Evolutionary conservation across 2,888 invertebrate species (phyloP).

Genomic region (Sphaerophoria taeniata): DNA sequence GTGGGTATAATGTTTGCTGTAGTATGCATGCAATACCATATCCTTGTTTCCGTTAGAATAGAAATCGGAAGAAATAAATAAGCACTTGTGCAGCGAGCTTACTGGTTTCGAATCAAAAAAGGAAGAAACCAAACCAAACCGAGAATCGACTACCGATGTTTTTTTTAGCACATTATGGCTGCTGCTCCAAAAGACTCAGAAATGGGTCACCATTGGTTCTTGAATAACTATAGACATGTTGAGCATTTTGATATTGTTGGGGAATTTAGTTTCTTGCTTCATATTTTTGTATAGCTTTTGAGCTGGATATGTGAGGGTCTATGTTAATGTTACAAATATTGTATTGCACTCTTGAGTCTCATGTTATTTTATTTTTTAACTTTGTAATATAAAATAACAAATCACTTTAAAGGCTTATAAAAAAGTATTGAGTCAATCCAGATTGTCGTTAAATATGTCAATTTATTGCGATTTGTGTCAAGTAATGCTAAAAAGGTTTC

Average conservation of each 20-base stretch:
- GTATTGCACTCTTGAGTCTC: conserved; percentile 31
- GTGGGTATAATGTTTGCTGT: conserved; percentile 32
- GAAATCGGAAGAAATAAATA: conserved; percentile 73
- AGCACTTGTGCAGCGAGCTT: conserved; percentile 58
- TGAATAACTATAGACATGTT: not conserved
- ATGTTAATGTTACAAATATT: conserved; percentile 13
- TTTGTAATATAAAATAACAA: conserved; percentile 51
- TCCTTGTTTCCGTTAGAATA: conserved; percentile 70
- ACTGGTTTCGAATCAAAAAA: conserved; percentile 6
- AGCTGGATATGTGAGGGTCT: not conserved
- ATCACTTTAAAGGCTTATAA: conserved; percentile 62
- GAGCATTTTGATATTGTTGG: conserved; percentile 34
- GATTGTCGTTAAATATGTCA: conserved; percentile 34
- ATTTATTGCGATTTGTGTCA: conserved; percentile 20
- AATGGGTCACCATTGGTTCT: conserved; percentile 26
- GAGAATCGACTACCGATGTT: too few species aligned
- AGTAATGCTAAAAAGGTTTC: conserved; percentile 26
- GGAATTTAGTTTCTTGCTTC: conserved; percentile 17
- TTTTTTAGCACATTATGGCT: too few species aligned
- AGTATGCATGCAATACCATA: conserved; percentile 72
- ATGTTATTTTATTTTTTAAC: not conserved
- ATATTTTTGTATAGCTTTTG: not conserved
- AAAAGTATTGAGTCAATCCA: conserved; percentile 36
- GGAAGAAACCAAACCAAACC: not conserved
- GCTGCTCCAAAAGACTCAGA: not conserved